These are phyloP conservation scores for Sitta europaea DNA, from an alignment of 2,113 vertebrate genomes.

Conservation along the genomic window DNA sequence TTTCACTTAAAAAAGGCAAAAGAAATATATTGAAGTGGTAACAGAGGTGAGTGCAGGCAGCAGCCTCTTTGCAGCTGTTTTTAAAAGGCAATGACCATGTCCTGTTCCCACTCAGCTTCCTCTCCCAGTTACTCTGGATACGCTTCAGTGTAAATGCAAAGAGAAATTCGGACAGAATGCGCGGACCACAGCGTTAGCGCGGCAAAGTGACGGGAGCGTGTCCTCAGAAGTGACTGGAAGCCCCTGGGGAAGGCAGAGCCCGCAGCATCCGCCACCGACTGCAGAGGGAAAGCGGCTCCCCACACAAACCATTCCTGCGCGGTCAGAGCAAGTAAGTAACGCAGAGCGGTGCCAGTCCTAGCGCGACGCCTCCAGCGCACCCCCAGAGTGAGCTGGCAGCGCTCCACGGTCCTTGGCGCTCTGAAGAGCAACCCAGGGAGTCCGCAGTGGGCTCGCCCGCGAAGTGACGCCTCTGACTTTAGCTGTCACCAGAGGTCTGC, in stretches of 20 bases:
- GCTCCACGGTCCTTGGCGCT: neutral
- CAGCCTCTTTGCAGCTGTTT: neutral
- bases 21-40: neutral
- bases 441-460: rapidly evolving
- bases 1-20: neutral
- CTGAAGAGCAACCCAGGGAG: neutral
- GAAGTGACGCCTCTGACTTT: neutral
- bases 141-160: neutral
- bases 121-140: neutral
- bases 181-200: neutral
- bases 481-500: neutral
- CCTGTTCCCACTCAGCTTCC: neutral
- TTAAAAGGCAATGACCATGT: neutral
- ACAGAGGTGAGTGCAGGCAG: neutral
- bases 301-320: neutral
- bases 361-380: neutral
- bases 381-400: neutral
- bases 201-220: neutral
- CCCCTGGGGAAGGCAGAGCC: neutral
- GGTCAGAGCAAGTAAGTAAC: neutral
- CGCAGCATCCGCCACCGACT: neutral
- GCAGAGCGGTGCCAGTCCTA: neutral
- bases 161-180: neutral
- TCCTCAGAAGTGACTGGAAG: neutral
- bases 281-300: neutral